Percentiles rank a stretch among this genome's conserved stretches.
Evolutionary conservation across 2,888 invertebrate genomes (phyloP).

Genomic region (Tetramorium bicarinatum): DNA sequence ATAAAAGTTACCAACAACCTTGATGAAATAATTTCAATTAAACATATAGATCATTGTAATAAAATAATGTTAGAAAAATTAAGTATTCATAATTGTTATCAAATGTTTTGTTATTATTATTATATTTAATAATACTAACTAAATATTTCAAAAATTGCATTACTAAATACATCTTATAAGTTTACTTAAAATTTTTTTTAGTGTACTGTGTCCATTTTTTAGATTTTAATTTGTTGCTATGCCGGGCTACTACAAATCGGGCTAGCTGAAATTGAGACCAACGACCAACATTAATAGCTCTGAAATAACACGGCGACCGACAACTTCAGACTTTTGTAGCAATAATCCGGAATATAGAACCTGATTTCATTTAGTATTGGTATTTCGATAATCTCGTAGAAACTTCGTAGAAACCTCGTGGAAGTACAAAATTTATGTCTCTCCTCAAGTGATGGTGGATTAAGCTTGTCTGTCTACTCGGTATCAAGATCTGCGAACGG

Average conservation of each 20-base stretch:
- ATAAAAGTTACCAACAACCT: too few relatives aligned
- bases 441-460: conserved; percentile 64
- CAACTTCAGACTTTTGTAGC: conserved; percentile 62
- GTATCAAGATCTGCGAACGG: conserved; percentile 66
- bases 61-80: too few relatives aligned
- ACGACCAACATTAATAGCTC: conserved; percentile 73
- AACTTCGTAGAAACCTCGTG: conserved; percentile 70
- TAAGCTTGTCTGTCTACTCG: conserved; percentile 65
- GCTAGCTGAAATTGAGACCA: conserved; percentile 62
- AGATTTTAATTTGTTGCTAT: conserved; percentile 66
- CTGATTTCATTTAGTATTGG: conserved; percentile 72
- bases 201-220: background rate
- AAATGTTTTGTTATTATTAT: too few relatives aligned
- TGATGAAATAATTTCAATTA: too few relatives aligned
- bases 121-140: too few relatives aligned
- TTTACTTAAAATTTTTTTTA: too few relatives aligned
- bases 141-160: too few relatives aligned
- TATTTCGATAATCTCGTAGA: conserved; percentile 77
- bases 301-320: conserved; percentile 72
- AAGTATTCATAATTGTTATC: too few relatives aligned
- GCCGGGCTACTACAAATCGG: conserved; percentile 58
- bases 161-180: too few relatives aligned
- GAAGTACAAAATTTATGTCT: conserved; percentile 71
- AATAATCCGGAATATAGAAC: conserved; percentile 71
- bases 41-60: too few relatives aligned